A percentile compares a stretch with the other conserved stretches of the same genome.
These are phyloP conservation scores for Pemphredon lugubris DNA, from an alignment of 2,888 invertebrate species.

Conservation along the genomic window DNA sequence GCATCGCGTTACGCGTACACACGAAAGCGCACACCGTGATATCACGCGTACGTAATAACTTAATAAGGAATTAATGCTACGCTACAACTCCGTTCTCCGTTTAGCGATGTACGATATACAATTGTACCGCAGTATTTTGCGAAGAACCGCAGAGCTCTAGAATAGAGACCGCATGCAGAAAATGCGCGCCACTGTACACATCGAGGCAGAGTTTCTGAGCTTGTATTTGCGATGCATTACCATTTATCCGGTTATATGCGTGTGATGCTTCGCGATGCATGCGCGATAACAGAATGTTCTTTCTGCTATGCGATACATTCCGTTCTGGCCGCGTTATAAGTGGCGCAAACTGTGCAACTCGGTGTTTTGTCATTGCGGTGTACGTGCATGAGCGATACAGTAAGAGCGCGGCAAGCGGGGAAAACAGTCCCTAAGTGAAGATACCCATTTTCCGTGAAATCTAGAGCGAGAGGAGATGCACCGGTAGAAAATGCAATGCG, in stretches of 20 bases:
- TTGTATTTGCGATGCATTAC: constrained; percentile 33
- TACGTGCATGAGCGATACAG: neutral
- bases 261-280: too few species aligned
- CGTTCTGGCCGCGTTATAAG: neutral
- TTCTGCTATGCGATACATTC: constrained; percentile 17
- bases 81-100: too few species aligned
- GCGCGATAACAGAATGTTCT: constrained; percentile 31
- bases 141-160: constrained; percentile 2
- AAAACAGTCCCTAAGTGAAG: constrained; percentile 28
- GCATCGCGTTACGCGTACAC: too few species aligned
- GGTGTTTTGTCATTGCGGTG: constrained; percentile 30
- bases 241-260: too few species aligned
- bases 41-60: too few species aligned
- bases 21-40: too few species aligned
- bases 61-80: too few species aligned
- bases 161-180: neutral
- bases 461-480: neutral
- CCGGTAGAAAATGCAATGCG: neutral
- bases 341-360: constrained; percentile 18
- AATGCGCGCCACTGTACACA: neutral
- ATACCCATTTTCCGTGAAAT: neutral
- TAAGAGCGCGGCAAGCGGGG: neutral
- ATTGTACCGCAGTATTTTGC: too few species aligned
- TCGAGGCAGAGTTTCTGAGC: neutral
- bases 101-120: too few species aligned